Evolutionary conservation across 2,797 vertebrate genomes (phyloP), one percentile per base, ranked within the genome.

Genomic region (Falco berigora): DNA sequence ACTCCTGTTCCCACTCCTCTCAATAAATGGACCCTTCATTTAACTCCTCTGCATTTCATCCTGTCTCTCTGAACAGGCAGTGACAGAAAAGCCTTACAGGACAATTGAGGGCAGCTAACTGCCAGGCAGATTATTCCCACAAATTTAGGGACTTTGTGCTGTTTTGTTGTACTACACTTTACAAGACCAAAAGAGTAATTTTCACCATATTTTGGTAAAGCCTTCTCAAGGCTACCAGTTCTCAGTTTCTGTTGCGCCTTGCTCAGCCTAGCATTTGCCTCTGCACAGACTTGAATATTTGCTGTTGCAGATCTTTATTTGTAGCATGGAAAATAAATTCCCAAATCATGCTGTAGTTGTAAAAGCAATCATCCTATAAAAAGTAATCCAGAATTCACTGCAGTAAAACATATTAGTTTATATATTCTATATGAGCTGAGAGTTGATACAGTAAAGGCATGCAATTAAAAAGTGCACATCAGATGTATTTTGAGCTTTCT

Each of bases 391-490:
- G 44, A 82, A 73, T 56, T 56, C 74, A 64, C 73, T 79, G 63
- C 64, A 85, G 77, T 79, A 76, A 74, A 86, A 74, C 30, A 2
- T 56, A 21, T 19, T 73, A 73, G 55, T 84, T 92, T 88, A 30
- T 78, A 11, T 74, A 89, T 89, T 69, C 76, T 81, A 14, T 86
- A 61, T 67, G 86, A 88, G 78, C 46, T 86, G 87, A 90, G 81
- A 73, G 24, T 38, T 89, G 80, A n/a, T 81, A 84, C 59, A 76
- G 34, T 83, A 79, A 82, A 92, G 66, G 32, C 75, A 52, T 74
- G 50, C 84, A 94, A 92, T 96, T 87, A 93, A 82, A 95, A 91
- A 94, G 27, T 89, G 64, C 80, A 79, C 82, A 86, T 86, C 24
- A 67, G 61, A 91, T 68, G 17, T 74, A 86, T 85, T 90, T 93